Base-by-base conservation (phyloP, 2,797 vertebrate species). In the Galago senegalensis region DNA sequence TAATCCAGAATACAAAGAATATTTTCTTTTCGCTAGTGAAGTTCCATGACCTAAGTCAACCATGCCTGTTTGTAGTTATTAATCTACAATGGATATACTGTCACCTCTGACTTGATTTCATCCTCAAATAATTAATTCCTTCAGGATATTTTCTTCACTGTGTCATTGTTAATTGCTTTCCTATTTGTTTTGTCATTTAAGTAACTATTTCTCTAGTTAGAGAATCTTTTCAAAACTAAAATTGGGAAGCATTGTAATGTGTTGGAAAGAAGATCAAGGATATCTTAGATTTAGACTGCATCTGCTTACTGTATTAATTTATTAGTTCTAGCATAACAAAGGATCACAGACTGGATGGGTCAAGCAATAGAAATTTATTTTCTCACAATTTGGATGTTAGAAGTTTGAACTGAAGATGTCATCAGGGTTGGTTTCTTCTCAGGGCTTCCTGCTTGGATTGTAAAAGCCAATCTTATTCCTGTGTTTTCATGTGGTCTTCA, bases 91-190 rank as follows among this genome's bases (percentile, higher is more conserved):
- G 17, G n/a, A 16, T 91, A 67, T 81, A 61, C 8, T 43, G 11
- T 40, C 40, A 9, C 10, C 40, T 91, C 49, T 92, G 58, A 75
- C 2, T 20, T 37, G 37, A 18, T 65, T 27, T 2, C 16, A 20
- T 89, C 65, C 43, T 83, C 73, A 87, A 86, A 43, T 46, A 76
- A 34, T 80, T 80, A 46, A 91, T 49, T 60, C 7, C 43, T 58
- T 90, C 31, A 63, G 58, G 14, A 10, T n/a, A 77, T 87, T 93
- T 93, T 4, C 12, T 80, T 97, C 17, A 87, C 46, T 49, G 7
- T 63, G 2, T 67, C 21, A 61, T 83, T 75, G 49, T 1, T 81
- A 89, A 83, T 46, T 89, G n/a, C 31, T 82, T 90, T 81, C 84
- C 8, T 21, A 18, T 60, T 82, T 86, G 37, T 72, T 81, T 86